A percentile compares a stretch with the other conserved stretches of the same genome.
Evolutionary conservation across 2,888 invertebrate genomes (phyloP).

Genomic region (Timema cristinae): DNA sequence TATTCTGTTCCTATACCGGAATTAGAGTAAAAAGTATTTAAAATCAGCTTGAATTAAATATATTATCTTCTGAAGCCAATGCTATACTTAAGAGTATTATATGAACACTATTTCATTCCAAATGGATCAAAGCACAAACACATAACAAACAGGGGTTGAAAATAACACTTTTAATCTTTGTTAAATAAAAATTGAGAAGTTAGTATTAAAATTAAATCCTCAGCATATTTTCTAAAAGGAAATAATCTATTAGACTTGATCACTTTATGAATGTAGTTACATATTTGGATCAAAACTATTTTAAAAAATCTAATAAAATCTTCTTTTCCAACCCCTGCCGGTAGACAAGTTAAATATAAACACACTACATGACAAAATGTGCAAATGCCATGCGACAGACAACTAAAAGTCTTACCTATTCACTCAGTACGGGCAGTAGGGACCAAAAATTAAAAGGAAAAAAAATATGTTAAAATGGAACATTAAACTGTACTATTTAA

Average conservation of each 20-base stretch:
- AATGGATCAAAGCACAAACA: too few species aligned
- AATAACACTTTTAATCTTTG: too few species aligned
- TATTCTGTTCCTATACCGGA: too few species aligned
- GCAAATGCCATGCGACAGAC: background rate
- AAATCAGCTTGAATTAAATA: too few species aligned
- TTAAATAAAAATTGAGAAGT: too few species aligned
- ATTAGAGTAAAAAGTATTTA: too few species aligned
- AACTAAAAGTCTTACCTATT: conserved; percentile 53
- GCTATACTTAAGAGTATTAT: too few species aligned
- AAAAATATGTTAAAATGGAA: conserved; percentile 28
- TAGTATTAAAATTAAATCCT: background rate
- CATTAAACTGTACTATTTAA: conserved; percentile 15
- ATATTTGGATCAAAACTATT: conserved; percentile 7
- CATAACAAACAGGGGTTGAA: too few species aligned
- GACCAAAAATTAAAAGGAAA: conserved; percentile 50
- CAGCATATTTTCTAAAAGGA: background rate
- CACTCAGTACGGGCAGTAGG: conserved; percentile 77
- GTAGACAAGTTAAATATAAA: background rate
- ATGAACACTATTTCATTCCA: too few species aligned
- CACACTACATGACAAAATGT: conserved; percentile 20
- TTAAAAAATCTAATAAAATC: conserved; percentile 8
- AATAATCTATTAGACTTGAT: background rate
- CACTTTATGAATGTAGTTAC: too few species aligned
- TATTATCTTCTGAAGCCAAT: too few species aligned
- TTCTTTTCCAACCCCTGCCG: conserved; percentile 1